phyloP scores from a whole-genome alignment of 2,888 invertebrate genomes.

The Blera fallax region DNA sequence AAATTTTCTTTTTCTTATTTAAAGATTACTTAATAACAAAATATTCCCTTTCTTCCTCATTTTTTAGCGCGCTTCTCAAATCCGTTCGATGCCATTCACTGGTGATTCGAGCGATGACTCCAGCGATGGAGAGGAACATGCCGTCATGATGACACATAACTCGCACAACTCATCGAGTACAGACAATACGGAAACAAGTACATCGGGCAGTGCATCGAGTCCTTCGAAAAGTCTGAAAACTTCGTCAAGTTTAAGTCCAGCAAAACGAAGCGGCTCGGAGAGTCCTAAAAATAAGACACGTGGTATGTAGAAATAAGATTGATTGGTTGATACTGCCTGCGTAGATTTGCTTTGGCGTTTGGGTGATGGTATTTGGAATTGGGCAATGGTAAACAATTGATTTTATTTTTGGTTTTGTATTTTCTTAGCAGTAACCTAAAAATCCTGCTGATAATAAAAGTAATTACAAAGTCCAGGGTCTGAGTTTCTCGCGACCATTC shows the following conservation, averaged over 20 bases:
- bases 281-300: constrained; percentile 91
- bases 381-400: constrained; percentile 21
- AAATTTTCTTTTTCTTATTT: no score
- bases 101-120: constrained; percentile 98
- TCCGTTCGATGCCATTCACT: constrained; percentile 96
- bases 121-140: constrained; percentile 92
- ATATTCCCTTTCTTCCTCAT: background rate
- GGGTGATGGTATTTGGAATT: constrained; percentile 54
- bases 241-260: constrained; percentile 91
- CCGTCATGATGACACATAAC: constrained; percentile 81
- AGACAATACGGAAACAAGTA: constrained; percentile 84
- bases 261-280: constrained; percentile 91
- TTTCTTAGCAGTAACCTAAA: background rate
- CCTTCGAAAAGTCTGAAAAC: constrained; percentile 94
- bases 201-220: constrained; percentile 87
- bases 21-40: background rate
- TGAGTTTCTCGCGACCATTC: no score
- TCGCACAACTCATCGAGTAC: constrained; percentile 82
- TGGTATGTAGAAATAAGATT: constrained; percentile 83
- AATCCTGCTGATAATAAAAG: no score
- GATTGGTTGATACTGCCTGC: constrained; percentile 32
- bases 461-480: no score
- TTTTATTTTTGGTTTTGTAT: background rate
- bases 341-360: constrained; percentile 46
- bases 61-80: constrained; percentile 93